Base-by-base conservation (phyloP, 2,888 invertebrate genomes). In the Calliphora vomitoria region DNA sequence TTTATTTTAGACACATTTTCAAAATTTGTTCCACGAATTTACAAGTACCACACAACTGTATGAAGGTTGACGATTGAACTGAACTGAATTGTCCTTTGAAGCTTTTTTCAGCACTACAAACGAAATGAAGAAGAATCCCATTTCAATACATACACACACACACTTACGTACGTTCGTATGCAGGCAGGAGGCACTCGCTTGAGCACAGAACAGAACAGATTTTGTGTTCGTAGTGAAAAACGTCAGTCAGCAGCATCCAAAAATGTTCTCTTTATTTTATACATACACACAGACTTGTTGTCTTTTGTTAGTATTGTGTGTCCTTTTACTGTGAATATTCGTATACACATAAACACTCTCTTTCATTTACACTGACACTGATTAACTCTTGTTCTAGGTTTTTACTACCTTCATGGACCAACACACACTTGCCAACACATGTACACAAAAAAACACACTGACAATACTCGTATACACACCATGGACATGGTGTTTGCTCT, bases 31-130 rank as follows among this genome's bases (percentile, higher is more conserved):
- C 60, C 85, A 79, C 82, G 82, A 79, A 64, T 81, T 25, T 76
- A 81, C 74, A 82, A 78, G 79, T 75, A 75, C 69, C 79, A 87
- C 44, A 87, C 82, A 85, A 60, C 78, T 62, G 78, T 82, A 75
- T 86, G 88, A 88, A 88, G 85, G 88, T 83, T 88, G 80, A 72
- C 86, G 86, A 86, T 86, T 88, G 76, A 88, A 88, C 88, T 83
- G 64, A 83, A 83, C 71, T 86, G 76, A 86, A 86, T 86, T 62
- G 81, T 88, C 80, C 86, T 83, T 80, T 71, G 50, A 86, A 88
- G 88, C 88, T 88, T 86, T 86, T 87, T 87, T 79, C 53, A 66
- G 69, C 74, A 71, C 71, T 71, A 64, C 53, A 83, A 50, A 75
- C 68, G 41, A 83, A 58, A 47, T 74, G 38, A 44, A 44, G 3